Base-by-base conservation (phyloP, 2,113 vertebrate genomes). In the Corythornis cristatus region DNA sequence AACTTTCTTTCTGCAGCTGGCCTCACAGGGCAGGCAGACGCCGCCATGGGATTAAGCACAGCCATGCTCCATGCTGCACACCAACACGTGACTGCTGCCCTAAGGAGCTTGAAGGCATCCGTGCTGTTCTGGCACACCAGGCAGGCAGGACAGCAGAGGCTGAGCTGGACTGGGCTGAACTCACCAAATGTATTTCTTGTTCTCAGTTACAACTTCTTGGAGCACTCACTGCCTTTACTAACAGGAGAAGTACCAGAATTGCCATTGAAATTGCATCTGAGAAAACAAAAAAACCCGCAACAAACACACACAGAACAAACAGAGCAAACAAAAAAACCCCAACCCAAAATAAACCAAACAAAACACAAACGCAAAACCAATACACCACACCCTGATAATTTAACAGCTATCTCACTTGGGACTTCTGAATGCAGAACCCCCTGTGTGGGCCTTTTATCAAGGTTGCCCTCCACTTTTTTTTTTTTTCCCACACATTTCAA, bases 101-200 rank as follows among this genome's bases (percentile, higher is more conserved):
- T 66, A 93, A 84, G 92, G 66, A 96, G 95, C 80, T 53, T 79
- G 83, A 77, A 66, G 64, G 90, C 90, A 61, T 65, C 92, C 75
- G 80, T 16, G 40, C 45, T 56, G 21, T 14, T 42, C 21, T 14
- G 57, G 67, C 82, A 85, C 33, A 72, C 17, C 37, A 50, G 65
- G 5, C 51, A 50, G 64, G 64, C 85, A 83, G 46, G 71, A 58
- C 51, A 22, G 54, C 0, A 51, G 6, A 50, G 56, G 33, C 57
- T 57, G 22, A 77, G 84, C 84, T 67, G 77, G 48, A 21, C 40
- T 7, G 35, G 23, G 46, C 35, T 42, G 51, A 72, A 40, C 31
- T 23, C 22, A 33, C 4, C 12, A 1, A 68, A 57, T 1, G 19
- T 11, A 7, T 75, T 62, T 83, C 74, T 82, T 2, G 0, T 5